Evolutionary conservation across 2,888 invertebrate genomes (phyloP).

Genomic region (Sesia bembeciformis): DNA sequence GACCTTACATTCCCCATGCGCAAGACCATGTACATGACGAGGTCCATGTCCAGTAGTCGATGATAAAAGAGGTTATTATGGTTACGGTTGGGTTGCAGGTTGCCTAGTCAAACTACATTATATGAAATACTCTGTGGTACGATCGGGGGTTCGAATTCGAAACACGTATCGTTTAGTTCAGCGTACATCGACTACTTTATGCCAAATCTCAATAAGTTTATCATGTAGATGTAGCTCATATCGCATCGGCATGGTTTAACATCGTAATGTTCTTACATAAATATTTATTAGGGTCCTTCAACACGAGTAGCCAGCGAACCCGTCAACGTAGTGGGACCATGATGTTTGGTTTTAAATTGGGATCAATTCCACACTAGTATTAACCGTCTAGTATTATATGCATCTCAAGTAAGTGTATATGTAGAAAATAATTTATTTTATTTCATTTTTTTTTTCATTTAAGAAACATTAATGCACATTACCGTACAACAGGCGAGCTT

Average conservation of each 20-base stretch:
- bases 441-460: too few relatives aligned
- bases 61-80: too few relatives aligned
- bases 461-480: too few relatives aligned
- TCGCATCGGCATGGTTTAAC: conserved; percentile 12
- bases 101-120: too few relatives aligned
- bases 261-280: conserved; percentile 45
- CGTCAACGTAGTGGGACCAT: conserved; percentile 18
- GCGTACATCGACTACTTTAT: background rate
- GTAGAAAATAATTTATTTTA: too few relatives aligned
- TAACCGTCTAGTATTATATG: background rate
- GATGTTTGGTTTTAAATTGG: background rate
- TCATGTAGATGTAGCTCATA: background rate
- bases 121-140: too few relatives aligned
- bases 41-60: too few relatives aligned
- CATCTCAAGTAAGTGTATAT: too few relatives aligned
- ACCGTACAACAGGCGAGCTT: too few relatives aligned
- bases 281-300: conserved; percentile 54
- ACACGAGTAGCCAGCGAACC: conserved; percentile 25
- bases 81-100: too few relatives aligned
- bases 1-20: too few relatives aligned
- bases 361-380: background rate
- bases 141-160: background rate
- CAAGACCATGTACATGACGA: too few relatives aligned
- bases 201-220: background rate
- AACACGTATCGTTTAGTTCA: background rate